Conservation (phyloP, 2,797 vertebrate genomes). For the Sebastes trivittatus region DNA sequence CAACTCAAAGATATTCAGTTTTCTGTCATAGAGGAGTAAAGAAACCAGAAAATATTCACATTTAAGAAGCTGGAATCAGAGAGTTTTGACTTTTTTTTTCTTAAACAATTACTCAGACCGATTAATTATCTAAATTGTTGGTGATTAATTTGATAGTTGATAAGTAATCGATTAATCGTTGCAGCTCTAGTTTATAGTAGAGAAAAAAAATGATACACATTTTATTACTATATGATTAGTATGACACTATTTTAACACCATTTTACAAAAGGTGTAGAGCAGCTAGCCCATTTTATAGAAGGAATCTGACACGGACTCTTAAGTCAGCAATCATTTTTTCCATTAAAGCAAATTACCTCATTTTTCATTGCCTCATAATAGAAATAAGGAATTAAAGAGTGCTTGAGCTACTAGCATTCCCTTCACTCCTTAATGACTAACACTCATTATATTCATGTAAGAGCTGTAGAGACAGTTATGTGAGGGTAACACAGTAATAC, state of each 20-base stretch:
- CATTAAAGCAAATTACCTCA: neutral
- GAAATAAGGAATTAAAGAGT: conserved; percentile 13
- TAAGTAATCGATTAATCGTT: no score
- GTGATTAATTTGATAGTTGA: no score
- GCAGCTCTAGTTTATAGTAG: no score
- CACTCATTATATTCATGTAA: conserved; percentile 36
- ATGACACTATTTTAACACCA: neutral
- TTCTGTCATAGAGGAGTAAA: no score
- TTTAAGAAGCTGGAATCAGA: no score
- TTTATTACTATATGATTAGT: neutral
- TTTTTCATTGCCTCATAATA: neutral
- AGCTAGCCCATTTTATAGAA: neutral
- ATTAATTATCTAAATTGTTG: no score
- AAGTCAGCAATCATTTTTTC: neutral
- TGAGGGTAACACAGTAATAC: conserved; percentile 38
- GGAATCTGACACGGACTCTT: neutral
- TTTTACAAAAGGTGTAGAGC: neutral
- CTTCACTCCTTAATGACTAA: conserved; percentile 11
- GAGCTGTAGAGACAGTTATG: conserved; percentile 29
- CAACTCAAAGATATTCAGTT: no score
- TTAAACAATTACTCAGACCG: no score
- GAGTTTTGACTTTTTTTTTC: no score
- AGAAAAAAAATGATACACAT: neutral
- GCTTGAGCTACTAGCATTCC: conserved; percentile 7
- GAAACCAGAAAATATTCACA: no score